These are phyloP conservation scores for Myotis vivesi DNA, from an alignment of 2,797 vertebrate genomes.

Conservation along the genomic window DNA sequence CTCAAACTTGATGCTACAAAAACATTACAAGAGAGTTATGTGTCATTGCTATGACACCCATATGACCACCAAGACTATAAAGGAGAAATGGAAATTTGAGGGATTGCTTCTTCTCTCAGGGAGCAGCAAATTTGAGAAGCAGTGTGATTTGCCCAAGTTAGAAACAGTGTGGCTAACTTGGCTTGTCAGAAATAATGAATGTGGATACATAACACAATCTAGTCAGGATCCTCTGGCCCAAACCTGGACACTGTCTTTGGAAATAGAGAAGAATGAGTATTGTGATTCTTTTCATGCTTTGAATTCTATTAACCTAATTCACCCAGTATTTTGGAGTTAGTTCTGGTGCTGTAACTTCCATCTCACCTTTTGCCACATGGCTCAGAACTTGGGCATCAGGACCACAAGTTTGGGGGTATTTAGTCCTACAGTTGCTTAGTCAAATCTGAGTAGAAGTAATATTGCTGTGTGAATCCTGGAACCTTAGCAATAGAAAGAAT, in stretches of 20 bases:
- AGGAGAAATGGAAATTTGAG: conserved; percentile 21
- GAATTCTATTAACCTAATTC: background rate
- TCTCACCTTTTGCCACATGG: background rate
- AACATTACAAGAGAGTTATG: background rate
- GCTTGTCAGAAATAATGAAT: background rate
- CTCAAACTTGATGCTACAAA: conserved; percentile 44
- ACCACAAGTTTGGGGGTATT: background rate
- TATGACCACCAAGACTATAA: background rate
- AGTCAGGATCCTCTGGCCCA: background rate
- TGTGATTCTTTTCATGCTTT: background rate
- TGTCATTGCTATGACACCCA: conserved; percentile 26
- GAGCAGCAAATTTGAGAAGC: background rate
- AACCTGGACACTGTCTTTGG: background rate
- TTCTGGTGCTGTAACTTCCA: background rate
- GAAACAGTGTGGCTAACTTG: background rate
- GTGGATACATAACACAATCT: background rate
- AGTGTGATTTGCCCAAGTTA: background rate
- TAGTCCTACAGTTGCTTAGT: background rate
- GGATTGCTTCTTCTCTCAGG: background rate
- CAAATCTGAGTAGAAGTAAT: background rate
- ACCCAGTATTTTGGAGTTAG: background rate
- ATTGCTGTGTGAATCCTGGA: background rate
- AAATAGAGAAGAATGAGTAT: background rate
- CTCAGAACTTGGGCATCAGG: background rate
- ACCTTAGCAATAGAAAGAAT: background rate